Evolutionary conservation across 1,140 invertebrate species (phyloP), one percentile per base, ranked within the genome.

Genomic region (Drosophila jambulina): DNA sequence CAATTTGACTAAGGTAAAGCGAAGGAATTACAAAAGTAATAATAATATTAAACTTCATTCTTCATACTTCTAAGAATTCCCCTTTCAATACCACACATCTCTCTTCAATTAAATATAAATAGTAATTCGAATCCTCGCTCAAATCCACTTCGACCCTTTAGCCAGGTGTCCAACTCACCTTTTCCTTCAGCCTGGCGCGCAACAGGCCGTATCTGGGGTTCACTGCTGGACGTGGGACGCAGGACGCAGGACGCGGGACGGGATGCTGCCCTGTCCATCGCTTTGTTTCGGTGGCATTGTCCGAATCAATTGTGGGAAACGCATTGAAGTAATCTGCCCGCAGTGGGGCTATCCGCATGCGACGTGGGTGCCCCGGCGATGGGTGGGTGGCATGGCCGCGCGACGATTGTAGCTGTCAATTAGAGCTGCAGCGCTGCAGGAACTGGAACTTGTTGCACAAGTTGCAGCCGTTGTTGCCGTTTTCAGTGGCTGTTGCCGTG

Each of bases 271-370:
- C 49, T 43, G 43, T 40, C 57, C 36, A 53, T 51, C 51, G 57
- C 58, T 82, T 67, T 67, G 68, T 68, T 87, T 78, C 63, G 82
- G 61, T 68, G 62, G 75, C 79, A 90, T 88, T 88, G 84, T 88
- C 85, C 81, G 85, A 90, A 84, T 90, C 80, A 84, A 88, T 87
- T 87, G 83, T 87, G 83, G 84, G 84, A 87, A 80, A 83, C 80
- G 84, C 84, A 88, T 80, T 70, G 77, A 67, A 83, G 86, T 80
- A 82, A 87, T 87, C 80, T 70, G 53, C 36, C 45, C 36, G 61
- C 32, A 23, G 36, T 29, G 40, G 34, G 29, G 27, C 21, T 53
- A 46, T 54, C 19, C 36, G 17, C 23, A 38, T 40, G 13, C 42
- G 34, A 78, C 38, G 64, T 65, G 59, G 62, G 46, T 61, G 60